Conservation (phyloP, 2,888 invertebrate genomes). For the Sialis fuliginosa region DNA sequence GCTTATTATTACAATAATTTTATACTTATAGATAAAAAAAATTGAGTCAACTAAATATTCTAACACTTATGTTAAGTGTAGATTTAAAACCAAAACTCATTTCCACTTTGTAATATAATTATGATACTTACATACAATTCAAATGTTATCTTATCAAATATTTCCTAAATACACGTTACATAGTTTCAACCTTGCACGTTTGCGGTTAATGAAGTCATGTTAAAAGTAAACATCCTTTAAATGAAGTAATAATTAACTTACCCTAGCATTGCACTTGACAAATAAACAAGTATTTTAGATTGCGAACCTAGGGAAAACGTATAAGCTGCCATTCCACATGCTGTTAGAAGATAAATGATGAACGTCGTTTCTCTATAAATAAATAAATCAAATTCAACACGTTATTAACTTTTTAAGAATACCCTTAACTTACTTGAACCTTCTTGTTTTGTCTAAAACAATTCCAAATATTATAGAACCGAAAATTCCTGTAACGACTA, state of each 20-base stretch:
- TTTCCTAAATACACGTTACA: no score
- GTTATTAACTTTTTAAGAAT: no score
- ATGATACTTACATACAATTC: no score
- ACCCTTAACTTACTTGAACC: constrained; percentile 55
- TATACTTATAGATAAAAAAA: neutral
- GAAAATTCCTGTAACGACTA: constrained; percentile 77
- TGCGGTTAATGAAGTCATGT: no score
- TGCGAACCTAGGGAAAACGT: constrained; percentile 11
- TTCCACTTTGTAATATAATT: no score
- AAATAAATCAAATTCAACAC: neutral
- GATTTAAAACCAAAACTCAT: no score
- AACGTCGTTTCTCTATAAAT: constrained; percentile 12
- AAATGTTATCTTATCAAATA: no score
- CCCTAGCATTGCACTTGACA: constrained; percentile 12
- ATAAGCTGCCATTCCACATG: constrained; percentile 12
- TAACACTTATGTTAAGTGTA: neutral
- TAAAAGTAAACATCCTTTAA: no score
- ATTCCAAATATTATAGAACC: constrained; percentile 81
- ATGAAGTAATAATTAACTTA: constrained; percentile 5
- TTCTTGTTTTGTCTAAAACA: constrained; percentile 77
- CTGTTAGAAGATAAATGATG: constrained; percentile 11
- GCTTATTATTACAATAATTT: neutral
- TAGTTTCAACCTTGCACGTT: no score
- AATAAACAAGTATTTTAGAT: constrained; percentile 10
- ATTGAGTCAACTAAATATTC: neutral